Percentiles rank a stretch among this genome's conserved stretches.
Conservation (phyloP, 1,140 invertebrate genomes). For the Apis dorsata region DNA sequence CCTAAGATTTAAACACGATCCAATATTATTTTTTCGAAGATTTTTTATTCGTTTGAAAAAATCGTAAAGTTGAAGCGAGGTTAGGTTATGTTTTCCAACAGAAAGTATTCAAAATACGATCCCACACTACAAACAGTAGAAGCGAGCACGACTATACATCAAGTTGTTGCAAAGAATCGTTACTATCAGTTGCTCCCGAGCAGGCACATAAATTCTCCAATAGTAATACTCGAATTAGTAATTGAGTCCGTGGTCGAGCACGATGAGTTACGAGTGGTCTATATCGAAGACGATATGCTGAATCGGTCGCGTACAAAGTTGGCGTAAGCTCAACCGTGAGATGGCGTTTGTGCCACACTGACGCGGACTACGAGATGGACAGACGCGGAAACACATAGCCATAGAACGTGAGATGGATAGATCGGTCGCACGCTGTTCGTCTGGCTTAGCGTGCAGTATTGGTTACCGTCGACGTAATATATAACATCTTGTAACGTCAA, state of each 20-base stretch:
- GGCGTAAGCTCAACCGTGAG: constrained; percentile 41
- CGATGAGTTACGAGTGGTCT: constrained; percentile 61
- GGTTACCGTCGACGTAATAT: constrained; percentile 64
- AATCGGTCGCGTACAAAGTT: constrained; percentile 61
- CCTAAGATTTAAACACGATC: too few species aligned
- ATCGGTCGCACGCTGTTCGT: constrained; percentile 53
- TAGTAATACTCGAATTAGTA: constrained; percentile 46
- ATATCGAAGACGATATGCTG: constrained; percentile 62
- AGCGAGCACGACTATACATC: too few species aligned
- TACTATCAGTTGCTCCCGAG: too few species aligned
- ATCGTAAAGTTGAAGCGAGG: too few species aligned
- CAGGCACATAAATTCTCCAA: neutral
- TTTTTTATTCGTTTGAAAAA: too few species aligned
- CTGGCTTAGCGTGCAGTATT: constrained; percentile 67
- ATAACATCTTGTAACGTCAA: constrained; percentile 68
- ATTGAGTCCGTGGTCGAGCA: constrained; percentile 9
- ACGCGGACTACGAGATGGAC: neutral
- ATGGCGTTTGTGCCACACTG: constrained; percentile 13
- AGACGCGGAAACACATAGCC: constrained; percentile 12
- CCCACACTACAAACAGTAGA: too few species aligned
- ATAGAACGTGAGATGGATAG: neutral
- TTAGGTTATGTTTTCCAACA: too few species aligned
- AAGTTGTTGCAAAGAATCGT: too few species aligned
- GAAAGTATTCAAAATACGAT: too few species aligned
- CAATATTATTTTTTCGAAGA: too few species aligned